Base-by-base conservation (phyloP, 2,888 invertebrate species). In the Teinopalpus imperialis region DNA sequence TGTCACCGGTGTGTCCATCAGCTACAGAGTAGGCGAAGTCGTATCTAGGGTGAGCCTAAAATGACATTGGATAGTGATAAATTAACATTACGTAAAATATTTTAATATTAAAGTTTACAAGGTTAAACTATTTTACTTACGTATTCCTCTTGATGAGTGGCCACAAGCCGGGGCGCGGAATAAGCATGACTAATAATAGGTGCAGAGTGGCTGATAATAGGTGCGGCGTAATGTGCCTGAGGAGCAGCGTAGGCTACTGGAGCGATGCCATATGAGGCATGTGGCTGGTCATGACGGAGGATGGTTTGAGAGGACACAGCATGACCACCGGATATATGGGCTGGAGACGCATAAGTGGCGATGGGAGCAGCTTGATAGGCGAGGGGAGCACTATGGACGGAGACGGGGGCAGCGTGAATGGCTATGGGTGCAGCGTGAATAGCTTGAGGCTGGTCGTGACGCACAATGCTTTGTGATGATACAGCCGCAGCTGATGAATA, bases 1-100 rank as follows among this genome's bases (percentile, higher is more conserved):
- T 80, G 76, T 91, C 91, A 32, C 90, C 90, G 65, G 90, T 90
- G 69, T 90, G 89, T 10, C 81, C 74, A 63, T 91, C 90, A 53
- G 88, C 79, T 1, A 91, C 90, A 16, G 89, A 89, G 78, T 91
- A 91, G 43, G 74, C 78, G 81, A 79, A 90, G 59, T 89, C 82
- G 69, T 87, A 88, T 61, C 78, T 79, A 52, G 87, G 88, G 69
- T 85, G 66, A 1, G 86, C 71, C 81, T 85, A 58, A 2, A 35
- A 53, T n/a, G n/a, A n/a, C n/a, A 8, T 12, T 10, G 7, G 1
- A 30, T 30, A 13, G 6, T 5, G n/a, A n/a, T n/a, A n/a, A n/a
- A n/a, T n/a, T n/a, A n/a, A n/a, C n/a, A n/a, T n/a, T n/a, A n/a
- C n/a, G n/a, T n/a, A n/a, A n/a, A n/a, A n/a, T n/a, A n/a, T n/a